Evolutionary conservation across 2,113 vertebrate species (phyloP).

Genomic region (Sinocyclocheilus rhinocerous): DNA sequence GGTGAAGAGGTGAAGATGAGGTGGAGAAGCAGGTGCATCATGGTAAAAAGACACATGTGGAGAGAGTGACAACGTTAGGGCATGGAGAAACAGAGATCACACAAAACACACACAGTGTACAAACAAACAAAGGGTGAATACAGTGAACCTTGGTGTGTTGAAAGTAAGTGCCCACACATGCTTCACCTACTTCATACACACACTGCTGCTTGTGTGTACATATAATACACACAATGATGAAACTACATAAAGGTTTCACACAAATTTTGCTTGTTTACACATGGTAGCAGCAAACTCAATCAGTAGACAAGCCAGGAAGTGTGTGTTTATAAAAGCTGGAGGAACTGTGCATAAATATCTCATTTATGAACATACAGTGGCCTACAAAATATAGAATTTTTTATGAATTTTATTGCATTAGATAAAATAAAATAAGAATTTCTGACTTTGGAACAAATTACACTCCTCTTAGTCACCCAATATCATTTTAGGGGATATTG

Average conservation of each 20-base stretch:
- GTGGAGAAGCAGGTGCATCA: conserved; percentile 89
- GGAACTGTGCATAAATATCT: conserved; percentile 14
- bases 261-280: conserved; percentile 43
- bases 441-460: background rate
- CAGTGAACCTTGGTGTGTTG: background rate
- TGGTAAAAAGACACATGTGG: conserved; percentile 81
- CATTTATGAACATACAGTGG: background rate
- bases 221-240: background rate
- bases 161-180: background rate
- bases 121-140: conserved; percentile 17
- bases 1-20: conserved; percentile 89
- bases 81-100: conserved; percentile 58
- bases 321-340: conserved; percentile 19
- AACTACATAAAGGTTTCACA: background rate
- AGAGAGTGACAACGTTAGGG: conserved; percentile 94
- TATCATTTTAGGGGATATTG: background rate
- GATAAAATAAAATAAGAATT: background rate
- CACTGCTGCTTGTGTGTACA: conserved; percentile 3
- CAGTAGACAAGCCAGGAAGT: conserved; percentile 45
- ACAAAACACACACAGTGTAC: conserved; percentile 44
- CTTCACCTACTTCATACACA: conserved; percentile 13
- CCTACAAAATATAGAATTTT: background rate
- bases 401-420: background rate
- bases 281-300: conserved; percentile 11
- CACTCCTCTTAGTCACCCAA: background rate